These are phyloP conservation scores for Drosophila aldrichi DNA, from an alignment of 2,888 invertebrate species.

Conservation along the genomic window DNA sequence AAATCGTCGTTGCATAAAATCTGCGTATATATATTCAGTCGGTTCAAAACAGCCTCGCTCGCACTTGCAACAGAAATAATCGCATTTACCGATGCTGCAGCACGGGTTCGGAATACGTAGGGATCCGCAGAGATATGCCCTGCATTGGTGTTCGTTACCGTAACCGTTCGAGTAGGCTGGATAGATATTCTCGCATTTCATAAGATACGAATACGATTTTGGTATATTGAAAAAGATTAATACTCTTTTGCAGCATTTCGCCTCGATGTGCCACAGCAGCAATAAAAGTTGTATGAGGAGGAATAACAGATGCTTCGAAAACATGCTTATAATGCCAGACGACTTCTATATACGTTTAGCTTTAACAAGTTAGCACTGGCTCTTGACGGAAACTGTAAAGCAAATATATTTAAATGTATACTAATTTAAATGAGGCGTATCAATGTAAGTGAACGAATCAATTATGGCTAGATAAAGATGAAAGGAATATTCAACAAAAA, in stretches of 20 bases:
- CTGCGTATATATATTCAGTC: neutral
- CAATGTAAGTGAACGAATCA: neutral
- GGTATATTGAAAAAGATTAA: neutral
- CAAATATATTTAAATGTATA: neutral
- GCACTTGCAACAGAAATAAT: constrained; percentile 2
- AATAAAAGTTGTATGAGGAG: neutral
- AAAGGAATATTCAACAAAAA: no score
- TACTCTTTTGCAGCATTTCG: neutral
- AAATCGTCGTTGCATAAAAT: constrained; percentile 1
- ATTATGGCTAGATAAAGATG: neutral
- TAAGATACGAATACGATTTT: neutral
- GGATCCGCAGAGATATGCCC: neutral
- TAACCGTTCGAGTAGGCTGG: neutral
- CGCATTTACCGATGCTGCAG: neutral
- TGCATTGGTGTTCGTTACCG: neutral
- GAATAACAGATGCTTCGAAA: neutral
- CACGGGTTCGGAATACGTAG: neutral
- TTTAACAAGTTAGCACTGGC: neutral
- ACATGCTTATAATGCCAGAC: neutral
- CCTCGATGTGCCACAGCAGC: neutral
- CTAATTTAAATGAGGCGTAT: neutral
- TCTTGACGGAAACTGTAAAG: neutral
- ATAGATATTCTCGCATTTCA: neutral
- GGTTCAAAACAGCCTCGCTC: neutral
- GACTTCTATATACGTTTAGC: neutral